Evolutionary conservation across 1,140 invertebrate genomes (phyloP), one percentile per base, ranked within the genome.

Genomic region (Acromyrmex heyeri): DNA sequence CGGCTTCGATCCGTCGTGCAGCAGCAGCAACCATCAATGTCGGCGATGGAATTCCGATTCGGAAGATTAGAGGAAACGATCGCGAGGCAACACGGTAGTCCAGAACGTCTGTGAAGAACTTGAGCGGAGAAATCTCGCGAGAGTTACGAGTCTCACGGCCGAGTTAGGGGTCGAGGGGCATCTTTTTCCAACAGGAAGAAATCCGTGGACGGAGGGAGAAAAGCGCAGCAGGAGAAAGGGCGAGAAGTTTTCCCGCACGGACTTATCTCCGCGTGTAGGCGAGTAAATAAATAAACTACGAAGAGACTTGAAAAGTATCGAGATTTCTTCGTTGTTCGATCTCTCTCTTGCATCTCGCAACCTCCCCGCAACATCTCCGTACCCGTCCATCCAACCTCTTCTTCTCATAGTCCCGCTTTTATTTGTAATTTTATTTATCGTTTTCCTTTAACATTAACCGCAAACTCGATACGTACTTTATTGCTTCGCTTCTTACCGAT

Each of bases 381-480:
- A 7, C 4, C 18, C 55, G 21, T 53, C 14, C n/a, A 21, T 57
- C 21, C 65, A 27, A 38, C 21, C 21, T 21, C 57, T 59, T 67
- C 73, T 16, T 86, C 76, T 59, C 38, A 12, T 10, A 10, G 38
- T 24, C 62, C 62, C 61, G 50, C 64, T 89, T 86, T 90, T 89
- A 89, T 83, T 89, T 89, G 81, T 90, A 90, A 90, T 90, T 88
- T 89, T 90, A 89, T 90, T 90, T 89, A 87, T 86, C 88, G 88
- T 89, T 78, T 61, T 67, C 72, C 64, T 82, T 75, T 86, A 76
- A 81, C 87, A 87, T 57, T 86, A 86, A 89, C 76, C 88, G 88
- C 85, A 90, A 90, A 90, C 85, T 82, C 78, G 88, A 90, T 90
- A 87, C 78, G 88, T 90, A 83, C 78, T 86, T 90, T 89, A 90